Evolutionary conservation across 2,113 vertebrate species (phyloP), one percentile per base, ranked within the genome.

Genomic region (Sula dactylatra): DNA sequence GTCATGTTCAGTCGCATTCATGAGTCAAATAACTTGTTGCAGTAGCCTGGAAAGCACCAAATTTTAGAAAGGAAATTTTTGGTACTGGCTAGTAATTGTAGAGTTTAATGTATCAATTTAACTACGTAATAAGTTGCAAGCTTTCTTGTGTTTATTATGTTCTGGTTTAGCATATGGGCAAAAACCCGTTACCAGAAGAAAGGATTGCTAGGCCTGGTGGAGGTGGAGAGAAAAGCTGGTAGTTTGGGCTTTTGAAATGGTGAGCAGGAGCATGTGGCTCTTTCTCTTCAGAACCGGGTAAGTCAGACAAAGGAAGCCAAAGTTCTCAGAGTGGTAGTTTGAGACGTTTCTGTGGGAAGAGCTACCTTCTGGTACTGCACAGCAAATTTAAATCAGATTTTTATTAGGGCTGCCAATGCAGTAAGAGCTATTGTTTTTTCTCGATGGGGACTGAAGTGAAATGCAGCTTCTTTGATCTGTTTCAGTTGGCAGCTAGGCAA

Each of bases 1-100:
- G 25, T 22, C 25, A 2, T 2, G 0, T 11, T 29, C 26, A 71
- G 25, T 27, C 29, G 2, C 29, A 0, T 6, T 80, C 16, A 0
- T 3, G 6, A 7, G 9, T 22, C 11, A 15, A 13, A 9, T 14
- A 64, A 14, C 13, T 44, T 59, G 36, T 29, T 56, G 17, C 13
- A n/a, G 49, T 10, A 56, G 59, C 16, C 3, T 1, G 0, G 20
- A 42, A 70, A 58, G 2, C 20, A 2, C 7, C 6, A 0, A 1
- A 3, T 54, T 79, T 88, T 38, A 45, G 59, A 34, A 25, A 15
- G 32, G 8, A 26, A 36, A 42, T 10, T 2, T 29, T 86, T 85
- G 26, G 8, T 54, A 1, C 52, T 36, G 50, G 5, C 16, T 85
- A 3, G 10, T 13, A 56, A 58, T 29, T 59, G 22, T 29, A 0